Percentiles rank a stretch among this genome's conserved stretches.
Evolutionary conservation across 2,888 invertebrate species (phyloP).

Genomic region (Trisateles emortualis): DNA sequence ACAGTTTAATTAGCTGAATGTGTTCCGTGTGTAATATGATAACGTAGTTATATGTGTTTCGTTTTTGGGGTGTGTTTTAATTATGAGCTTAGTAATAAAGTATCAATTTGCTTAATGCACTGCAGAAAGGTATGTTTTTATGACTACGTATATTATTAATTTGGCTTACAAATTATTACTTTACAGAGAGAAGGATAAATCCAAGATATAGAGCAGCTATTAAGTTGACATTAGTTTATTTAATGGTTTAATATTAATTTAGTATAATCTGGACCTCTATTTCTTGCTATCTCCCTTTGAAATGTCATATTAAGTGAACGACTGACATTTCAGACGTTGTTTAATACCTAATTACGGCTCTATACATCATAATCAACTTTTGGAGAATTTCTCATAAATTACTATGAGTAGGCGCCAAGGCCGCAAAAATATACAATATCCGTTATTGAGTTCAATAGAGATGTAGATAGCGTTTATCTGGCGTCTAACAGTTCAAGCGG

Average conservation of each 20-base stretch:
- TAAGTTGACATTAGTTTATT: too few species aligned
- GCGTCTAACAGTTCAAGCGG: conserved; percentile 49
- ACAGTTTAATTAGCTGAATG: conserved; percentile 51
- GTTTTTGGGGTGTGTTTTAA: background rate
- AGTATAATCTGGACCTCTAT: background rate
- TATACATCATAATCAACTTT: conserved; percentile 21
- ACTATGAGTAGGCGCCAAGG: conserved; percentile 47
- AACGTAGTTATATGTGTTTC: background rate
- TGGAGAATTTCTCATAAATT: conserved; percentile 37
- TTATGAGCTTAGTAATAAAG: background rate
- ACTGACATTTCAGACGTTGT: conserved; percentile 22
- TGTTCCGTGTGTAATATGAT: conserved; percentile 26
- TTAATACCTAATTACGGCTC: conserved; percentile 21
- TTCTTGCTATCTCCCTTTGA: conserved; percentile 10
- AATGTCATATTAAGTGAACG: conserved; percentile 24
- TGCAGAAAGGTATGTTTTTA: too few species aligned
- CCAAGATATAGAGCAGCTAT: too few species aligned
- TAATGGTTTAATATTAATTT: too few species aligned
- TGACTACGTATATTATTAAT: too few species aligned
- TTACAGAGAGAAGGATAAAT: too few species aligned
- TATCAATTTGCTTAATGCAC: background rate
- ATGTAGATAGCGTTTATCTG: conserved; percentile 56
- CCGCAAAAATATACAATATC: conserved; percentile 49
- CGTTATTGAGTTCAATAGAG: conserved; percentile 61
- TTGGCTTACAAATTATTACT: too few species aligned